Evolutionary conservation across 2,888 invertebrate genomes (phyloP).

Genomic region (Drosophila setosimentum): DNA sequence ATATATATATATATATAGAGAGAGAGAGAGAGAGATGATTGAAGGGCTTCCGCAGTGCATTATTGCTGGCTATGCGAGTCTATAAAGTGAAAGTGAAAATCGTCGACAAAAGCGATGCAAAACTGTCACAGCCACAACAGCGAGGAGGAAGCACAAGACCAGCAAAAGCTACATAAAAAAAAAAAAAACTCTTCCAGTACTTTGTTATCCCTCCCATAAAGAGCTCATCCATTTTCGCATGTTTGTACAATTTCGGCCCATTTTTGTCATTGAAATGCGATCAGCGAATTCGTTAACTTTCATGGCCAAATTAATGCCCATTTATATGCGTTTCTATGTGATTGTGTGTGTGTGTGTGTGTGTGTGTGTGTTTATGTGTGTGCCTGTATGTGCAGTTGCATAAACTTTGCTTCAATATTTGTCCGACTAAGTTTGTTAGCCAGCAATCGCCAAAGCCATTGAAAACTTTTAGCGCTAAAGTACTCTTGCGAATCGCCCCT

Average conservation of each 20-base stretch:
- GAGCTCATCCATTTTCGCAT: slow-evolving; percentile 9
- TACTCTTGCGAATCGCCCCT: slow-evolving; percentile 45
- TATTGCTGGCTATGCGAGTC: slow-evolving; percentile 47
- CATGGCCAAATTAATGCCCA: slow-evolving; percentile 49
- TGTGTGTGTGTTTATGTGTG: too few relatives aligned
- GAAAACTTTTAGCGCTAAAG: slow-evolving; percentile 74
- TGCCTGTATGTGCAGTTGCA: slow-evolving; percentile 29
- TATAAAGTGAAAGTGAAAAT: slow-evolving; percentile 62
- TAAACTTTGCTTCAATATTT: slow-evolving; percentile 52
- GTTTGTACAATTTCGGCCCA: slow-evolving; percentile 39
- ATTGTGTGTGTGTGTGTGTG: slow-evolving; percentile 12
- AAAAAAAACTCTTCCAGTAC: neutral
- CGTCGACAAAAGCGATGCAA: slow-evolving; percentile 39
- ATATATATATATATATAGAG: too few relatives aligned
- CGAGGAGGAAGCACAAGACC: neutral
- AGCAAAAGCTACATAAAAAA: slow-evolving; percentile 14
- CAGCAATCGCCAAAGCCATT: slow-evolving; percentile 65
- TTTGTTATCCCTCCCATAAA: neutral
- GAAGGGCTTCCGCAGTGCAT: slow-evolving; percentile 37
- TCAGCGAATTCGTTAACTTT: slow-evolving; percentile 41
- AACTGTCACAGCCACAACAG: slow-evolving; percentile 28
- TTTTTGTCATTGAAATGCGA: slow-evolving; percentile 61
- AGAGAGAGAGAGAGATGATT: neutral
- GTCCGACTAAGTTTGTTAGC: slow-evolving; percentile 54
- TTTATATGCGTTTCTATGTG: slow-evolving; percentile 1